Percentiles rank a stretch among this genome's conserved stretches.
Conservation (phyloP, 2,888 invertebrate species). For the Coelinius sp. region DNA sequence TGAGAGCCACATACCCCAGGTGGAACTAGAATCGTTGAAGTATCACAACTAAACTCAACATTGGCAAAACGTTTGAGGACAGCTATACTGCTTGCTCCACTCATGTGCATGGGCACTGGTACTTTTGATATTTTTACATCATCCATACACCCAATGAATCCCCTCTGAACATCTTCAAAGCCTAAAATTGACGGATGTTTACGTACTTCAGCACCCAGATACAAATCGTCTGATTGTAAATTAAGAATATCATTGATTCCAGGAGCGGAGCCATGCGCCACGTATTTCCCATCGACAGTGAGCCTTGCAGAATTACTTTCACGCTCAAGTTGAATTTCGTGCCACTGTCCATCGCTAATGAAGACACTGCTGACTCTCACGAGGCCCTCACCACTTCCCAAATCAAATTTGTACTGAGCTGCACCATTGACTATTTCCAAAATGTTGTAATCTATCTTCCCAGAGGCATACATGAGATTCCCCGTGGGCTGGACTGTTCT, state of each 20-base stretch:
- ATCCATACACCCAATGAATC: constrained; percentile 93
- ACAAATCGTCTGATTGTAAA: constrained; percentile 86
- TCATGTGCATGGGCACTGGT: constrained; percentile 82
- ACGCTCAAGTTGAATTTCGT: constrained; percentile 84
- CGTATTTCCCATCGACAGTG: constrained; percentile 82
- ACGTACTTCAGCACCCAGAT: constrained; percentile 86
- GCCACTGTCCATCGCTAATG: constrained; percentile 90
- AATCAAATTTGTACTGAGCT: constrained; percentile 91
- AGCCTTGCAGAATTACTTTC: constrained; percentile 85
- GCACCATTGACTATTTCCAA: constrained; percentile 89
- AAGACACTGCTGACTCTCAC: constrained; percentile 83
- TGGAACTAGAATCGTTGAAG: constrained; percentile 73
- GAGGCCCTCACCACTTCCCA: constrained; percentile 91
- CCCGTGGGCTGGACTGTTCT: constrained; percentile 88
- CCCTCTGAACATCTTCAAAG: constrained; percentile 84
- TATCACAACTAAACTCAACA: constrained; percentile 81
- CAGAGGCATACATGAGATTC: constrained; percentile 87
- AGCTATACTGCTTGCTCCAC: constrained; percentile 76
- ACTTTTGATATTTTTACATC: constrained; percentile 85
- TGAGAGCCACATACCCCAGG: constrained; percentile 82
- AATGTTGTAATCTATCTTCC: constrained; percentile 90
- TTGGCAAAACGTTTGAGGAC: constrained; percentile 79
- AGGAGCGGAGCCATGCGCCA: constrained; percentile 83
- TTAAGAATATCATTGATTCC: constrained; percentile 88
- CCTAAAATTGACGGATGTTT: constrained; percentile 82